A percentile compares a stretch with the other conserved stretches of the same genome.
Conservation (phyloP, 2,113 vertebrate genomes). For the Cryptomyrus ogoouensis region DNA sequence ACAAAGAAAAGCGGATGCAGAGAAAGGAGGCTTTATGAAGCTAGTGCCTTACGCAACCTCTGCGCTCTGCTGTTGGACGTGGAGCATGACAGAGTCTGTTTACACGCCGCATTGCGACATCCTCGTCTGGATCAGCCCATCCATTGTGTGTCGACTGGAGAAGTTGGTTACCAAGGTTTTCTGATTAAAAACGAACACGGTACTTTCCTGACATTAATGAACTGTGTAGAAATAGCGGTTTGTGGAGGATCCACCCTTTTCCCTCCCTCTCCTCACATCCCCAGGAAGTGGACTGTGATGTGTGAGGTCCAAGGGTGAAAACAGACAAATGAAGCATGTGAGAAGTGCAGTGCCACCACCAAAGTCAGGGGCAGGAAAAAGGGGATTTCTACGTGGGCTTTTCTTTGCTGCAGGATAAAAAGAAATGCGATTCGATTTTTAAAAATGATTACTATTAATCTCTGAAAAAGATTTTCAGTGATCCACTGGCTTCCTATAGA, state of each 20-base stretch:
- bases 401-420: background rate
- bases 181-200: constrained; percentile 29
- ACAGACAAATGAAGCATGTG: background rate
- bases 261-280: constrained; percentile 7
- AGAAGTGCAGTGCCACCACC: too few relatives aligned
- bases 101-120: constrained; percentile 22
- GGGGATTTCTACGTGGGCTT: background rate
- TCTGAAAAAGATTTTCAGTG: background rate
- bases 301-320: background rate
- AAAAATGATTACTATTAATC: background rate
- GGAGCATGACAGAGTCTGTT: background rate
- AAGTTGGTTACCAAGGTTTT: constrained; percentile 29
- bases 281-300: background rate
- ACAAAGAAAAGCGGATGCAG: constrained; percentile 6
- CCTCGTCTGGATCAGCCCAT: background rate
- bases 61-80: constrained; percentile 23
- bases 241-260: background rate
- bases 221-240: background rate
- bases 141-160: background rate
- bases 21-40: constrained; percentile 24
- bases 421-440: background rate
- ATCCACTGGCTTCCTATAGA: background rate
- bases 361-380: background rate
- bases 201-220: constrained; percentile 45
- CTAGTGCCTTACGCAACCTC: constrained; percentile 29